Conservation (phyloP, 2,888 invertebrate species). For the Hypomecis punctinalis region DNA sequence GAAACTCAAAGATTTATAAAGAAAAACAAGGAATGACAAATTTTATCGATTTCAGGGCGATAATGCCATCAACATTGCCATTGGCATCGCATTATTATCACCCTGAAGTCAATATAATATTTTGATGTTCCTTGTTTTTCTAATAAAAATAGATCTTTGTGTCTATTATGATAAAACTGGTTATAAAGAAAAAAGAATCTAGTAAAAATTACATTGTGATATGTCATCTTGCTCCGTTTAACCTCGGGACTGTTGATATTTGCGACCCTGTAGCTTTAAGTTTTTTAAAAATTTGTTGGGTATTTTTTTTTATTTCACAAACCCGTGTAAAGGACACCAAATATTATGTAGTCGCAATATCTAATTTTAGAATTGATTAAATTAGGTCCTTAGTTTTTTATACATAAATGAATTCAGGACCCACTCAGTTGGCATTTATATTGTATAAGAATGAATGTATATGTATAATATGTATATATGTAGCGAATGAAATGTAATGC, state of each 20-base stretch:
- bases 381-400: conserved; percentile 35
- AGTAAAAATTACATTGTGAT: too few relatives aligned
- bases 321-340: conserved; percentile 34
- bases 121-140: too few relatives aligned
- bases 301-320: conserved; percentile 20
- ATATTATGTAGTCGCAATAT: conserved; percentile 33
- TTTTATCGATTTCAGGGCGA: too few relatives aligned
- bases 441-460: conserved; percentile 44
- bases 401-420: conserved; percentile 43
- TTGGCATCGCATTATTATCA: too few relatives aligned
- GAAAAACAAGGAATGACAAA: too few relatives aligned
- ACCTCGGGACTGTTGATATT: conserved; percentile 14
- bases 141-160: too few relatives aligned
- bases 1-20: too few relatives aligned
- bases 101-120: too few relatives aligned
- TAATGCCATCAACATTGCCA: too few relatives aligned
- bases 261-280: conserved; percentile 31
- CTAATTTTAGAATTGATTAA: conserved; percentile 30
- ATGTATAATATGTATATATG: conserved; percentile 48
- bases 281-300: conserved; percentile 24
- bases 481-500: conserved; percentile 39
- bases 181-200: too few relatives aligned
- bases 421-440: conserved; percentile 63
- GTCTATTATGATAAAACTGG: too few relatives aligned
- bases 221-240: too few relatives aligned